These are phyloP conservation scores for Campoletis sonorensis DNA, from an alignment of 1,140 invertebrate species.

Conservation along the genomic window DNA sequence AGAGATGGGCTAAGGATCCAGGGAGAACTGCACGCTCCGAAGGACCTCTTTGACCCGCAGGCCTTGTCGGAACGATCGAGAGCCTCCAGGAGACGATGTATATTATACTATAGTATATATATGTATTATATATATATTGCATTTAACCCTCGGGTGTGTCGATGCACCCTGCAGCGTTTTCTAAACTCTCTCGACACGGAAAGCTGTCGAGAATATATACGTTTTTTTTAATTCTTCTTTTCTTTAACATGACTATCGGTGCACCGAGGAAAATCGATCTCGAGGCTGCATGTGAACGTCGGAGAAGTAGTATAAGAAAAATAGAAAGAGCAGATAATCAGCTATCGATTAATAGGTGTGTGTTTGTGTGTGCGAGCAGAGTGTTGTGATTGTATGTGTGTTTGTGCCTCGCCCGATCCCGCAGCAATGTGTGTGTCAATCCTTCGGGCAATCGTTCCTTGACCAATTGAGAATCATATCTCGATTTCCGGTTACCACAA, in stretches of 20 bases:
- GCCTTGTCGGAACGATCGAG: constrained; percentile 50
- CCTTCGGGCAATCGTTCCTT: constrained; percentile 11
- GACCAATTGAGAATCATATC: constrained; percentile 16
- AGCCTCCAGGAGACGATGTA: constrained; percentile 43
- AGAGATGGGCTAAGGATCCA: constrained; percentile 8
- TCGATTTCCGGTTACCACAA: constrained; percentile 16
- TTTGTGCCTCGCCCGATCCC: constrained; percentile 17
- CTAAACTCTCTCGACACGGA: constrained; percentile 39
- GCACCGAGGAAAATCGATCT: constrained; percentile 45
- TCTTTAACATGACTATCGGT: constrained; percentile 14
- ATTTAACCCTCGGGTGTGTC: constrained; percentile 22
- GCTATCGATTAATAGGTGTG: constrained; percentile 34
- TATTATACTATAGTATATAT: constrained; percentile 38
- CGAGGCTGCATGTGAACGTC: neutral
- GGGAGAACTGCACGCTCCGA: constrained; percentile 49
- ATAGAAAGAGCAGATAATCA: constrained; percentile 10
- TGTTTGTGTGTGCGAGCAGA: too few relatives aligned
- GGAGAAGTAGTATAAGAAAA: neutral
- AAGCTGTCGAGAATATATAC: constrained; percentile 17
- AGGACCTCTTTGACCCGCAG: constrained; percentile 56
- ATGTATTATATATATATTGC: constrained; percentile 10
- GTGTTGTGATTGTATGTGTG: too few relatives aligned
- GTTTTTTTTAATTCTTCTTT: neutral
- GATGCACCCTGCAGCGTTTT: constrained; percentile 43
- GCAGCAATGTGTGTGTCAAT: constrained; percentile 7